phyloP scores from a whole-genome alignment of 2,797 vertebrate genomes.

The Parotocinclus haroldoi region DNA sequence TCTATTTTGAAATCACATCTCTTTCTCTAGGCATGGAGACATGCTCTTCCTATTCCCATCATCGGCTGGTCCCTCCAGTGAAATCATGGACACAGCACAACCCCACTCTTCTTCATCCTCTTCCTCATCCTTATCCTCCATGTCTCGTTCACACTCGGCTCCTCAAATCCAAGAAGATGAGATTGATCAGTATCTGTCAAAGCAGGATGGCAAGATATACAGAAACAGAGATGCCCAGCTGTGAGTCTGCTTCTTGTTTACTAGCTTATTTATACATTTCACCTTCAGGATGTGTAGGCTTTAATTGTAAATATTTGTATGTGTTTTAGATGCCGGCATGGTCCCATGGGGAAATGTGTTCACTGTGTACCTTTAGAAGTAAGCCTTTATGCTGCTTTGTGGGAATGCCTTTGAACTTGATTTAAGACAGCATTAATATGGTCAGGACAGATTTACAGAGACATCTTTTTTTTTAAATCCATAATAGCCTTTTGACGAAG shows the following conservation, averaged over 20 bases:
- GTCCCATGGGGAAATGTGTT: conserved; percentile 91
- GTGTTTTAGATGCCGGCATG: conserved; percentile 86
- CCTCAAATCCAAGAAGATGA: conserved; percentile 87
- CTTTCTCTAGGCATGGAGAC: conserved; percentile 84
- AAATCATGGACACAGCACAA: conserved; percentile 88
- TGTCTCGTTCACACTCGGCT: conserved; percentile 71
- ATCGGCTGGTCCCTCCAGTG: conserved; percentile 79
- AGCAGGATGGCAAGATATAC: conserved; percentile 97
- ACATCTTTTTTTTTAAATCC: conserved; percentile 6
- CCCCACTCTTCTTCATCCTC: conserved; percentile 64
- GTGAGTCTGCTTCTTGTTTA: conserved; percentile 65
- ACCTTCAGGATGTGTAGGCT: neutral
- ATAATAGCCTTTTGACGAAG: conserved; percentile 93
- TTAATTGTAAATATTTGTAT: neutral
- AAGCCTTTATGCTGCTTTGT: conserved; percentile 45
- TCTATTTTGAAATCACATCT: too few species aligned
- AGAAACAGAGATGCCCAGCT: conserved; percentile 88
- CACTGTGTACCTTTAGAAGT: conserved; percentile 97
- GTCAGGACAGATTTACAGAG: too few species aligned
- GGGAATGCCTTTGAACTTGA: neutral
- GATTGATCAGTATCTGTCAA: conserved; percentile 92
- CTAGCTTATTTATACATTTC: too few species aligned
- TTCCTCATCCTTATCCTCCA: conserved; percentile 56
- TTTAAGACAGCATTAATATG: too few species aligned
- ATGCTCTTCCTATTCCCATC: conserved; percentile 91